Evolutionary conservation across 2,797 vertebrate species (phyloP).

Genomic region (Rhabdophis nuchalis): DNA sequence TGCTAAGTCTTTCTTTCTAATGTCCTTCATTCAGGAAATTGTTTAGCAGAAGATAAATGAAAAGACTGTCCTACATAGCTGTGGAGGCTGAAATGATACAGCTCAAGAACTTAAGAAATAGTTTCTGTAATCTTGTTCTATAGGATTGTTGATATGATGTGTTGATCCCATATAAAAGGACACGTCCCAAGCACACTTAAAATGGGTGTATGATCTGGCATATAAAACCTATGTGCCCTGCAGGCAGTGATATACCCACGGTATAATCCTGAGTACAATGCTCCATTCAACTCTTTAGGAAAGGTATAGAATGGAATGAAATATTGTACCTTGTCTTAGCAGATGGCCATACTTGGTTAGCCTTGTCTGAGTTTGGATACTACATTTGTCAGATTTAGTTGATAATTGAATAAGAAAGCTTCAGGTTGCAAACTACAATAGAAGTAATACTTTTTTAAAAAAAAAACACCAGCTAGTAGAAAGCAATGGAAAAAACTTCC

Average conservation of each 20-base stretch:
- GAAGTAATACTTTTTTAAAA: neutral
- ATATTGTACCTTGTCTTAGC: neutral
- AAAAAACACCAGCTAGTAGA: neutral
- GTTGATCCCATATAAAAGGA: neutral
- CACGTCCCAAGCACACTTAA: neutral
- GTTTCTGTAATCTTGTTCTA: neutral
- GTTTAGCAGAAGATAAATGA: neutral
- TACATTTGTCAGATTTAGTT: neutral
- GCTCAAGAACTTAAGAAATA: neutral
- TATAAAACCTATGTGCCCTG: neutral
- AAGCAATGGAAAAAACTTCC: neutral
- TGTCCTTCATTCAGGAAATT: neutral
- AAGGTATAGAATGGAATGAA: neutral
- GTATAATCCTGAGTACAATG: neutral
- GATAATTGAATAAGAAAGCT: neutral
- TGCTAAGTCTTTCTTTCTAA: neutral
- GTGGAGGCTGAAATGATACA: neutral
- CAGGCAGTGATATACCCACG: neutral
- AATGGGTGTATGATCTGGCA: neutral
- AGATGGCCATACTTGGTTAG: neutral
- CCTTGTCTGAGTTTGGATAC: neutral
- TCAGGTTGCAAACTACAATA: neutral
- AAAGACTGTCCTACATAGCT: neutral
- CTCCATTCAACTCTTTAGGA: neutral
- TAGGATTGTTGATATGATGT: neutral